Evolutionary conservation across 1,140 invertebrate genomes (phyloP).

Genomic region (Drosophila hydei): DNA sequence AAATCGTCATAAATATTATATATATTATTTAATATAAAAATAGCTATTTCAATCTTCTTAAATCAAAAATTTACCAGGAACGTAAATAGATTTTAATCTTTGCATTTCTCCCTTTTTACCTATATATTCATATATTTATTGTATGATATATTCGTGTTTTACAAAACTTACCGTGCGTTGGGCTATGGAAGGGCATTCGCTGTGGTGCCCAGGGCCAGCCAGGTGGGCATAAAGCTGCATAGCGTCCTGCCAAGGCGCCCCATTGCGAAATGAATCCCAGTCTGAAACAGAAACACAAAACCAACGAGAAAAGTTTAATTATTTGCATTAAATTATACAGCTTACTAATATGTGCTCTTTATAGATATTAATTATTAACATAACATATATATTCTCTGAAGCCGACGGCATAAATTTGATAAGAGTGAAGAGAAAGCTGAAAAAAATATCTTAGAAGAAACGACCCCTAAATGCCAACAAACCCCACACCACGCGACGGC

Average conservation of each 20-base stretch:
- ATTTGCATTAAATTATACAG: background rate
- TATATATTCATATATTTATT: background rate
- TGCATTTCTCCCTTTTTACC: background rate
- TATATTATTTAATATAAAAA: no score
- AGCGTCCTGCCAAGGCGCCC: slow-evolving; percentile 88
- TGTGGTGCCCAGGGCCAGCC: slow-evolving; percentile 85
- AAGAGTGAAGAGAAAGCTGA: slow-evolving; percentile 32
- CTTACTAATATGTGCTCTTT: no score
- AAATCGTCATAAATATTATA: no score
- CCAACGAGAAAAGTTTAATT: slow-evolving; percentile 38
- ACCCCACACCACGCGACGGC: slow-evolving; percentile 44
- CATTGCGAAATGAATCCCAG: slow-evolving; percentile 92
- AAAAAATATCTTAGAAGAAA: slow-evolving; percentile 24
- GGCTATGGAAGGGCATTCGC: slow-evolving; percentile 83
- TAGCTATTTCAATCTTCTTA: no score
- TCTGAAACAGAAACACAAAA: slow-evolving; percentile 85
- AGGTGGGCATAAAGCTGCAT: slow-evolving; percentile 87
- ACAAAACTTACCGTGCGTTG: slow-evolving; percentile 82
- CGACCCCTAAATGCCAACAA: slow-evolving; percentile 64
- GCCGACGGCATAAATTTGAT: slow-evolving; percentile 55
- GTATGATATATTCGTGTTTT: background rate
- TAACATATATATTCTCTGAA: no score
- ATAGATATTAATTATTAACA: no score
- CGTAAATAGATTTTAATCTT: no score
- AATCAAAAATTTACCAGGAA: no score